Base-by-base conservation (phyloP, 2,797 vertebrate genomes). In the Rhinophrynus dorsalis region DNA sequence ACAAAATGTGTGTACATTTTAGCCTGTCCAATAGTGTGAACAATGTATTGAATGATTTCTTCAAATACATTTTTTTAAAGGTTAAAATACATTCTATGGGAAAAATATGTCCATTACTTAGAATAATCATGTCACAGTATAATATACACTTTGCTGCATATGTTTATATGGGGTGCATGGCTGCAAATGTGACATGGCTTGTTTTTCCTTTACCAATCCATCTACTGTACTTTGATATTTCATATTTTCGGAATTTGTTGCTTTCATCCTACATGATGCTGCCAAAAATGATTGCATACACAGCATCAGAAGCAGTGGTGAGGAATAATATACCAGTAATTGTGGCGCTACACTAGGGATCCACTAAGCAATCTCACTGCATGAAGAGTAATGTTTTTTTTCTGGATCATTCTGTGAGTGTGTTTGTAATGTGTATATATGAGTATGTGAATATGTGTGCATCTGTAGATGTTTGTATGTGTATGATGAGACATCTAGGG, bases 261-360 rank as follows among this genome's bases (percentile, higher is more conserved):
- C 90, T 87, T 89, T 86, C 85, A 89, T 80, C 74, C 80, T 83
- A 77, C 77, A 81, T 81, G 86, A 86, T 80, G 75, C 86, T 91
- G 87, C 85, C 88, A 91, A 88, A 87, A 89, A 77, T 3, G 21
- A 85, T 83, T 87, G 85, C 77, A 65, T 82, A 85, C 10, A 20
- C 81, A 84, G 80, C 78, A 81, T 77, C 66, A 83, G 82, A 83
- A 86, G 85, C 85, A 88, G 87, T 83, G 84, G 81, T 82, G 85
- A 90, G 90, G 83, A 90, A 89, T 90, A 85, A 91, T 91, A 83
- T 82, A 91, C n/a, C n/a, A n/a, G n/a, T n/a, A n/a, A n/a, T n/a
- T n/a, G n/a, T n/a, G n/a, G n/a, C n/a, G n/a, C n/a, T n/a, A n/a
- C n/a, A n/a, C n/a, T n/a, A n/a, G n/a, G n/a, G n/a, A n/a, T n/a